Conservation (phyloP, 2,888 invertebrate genomes). For the Sisyra nigra region DNA sequence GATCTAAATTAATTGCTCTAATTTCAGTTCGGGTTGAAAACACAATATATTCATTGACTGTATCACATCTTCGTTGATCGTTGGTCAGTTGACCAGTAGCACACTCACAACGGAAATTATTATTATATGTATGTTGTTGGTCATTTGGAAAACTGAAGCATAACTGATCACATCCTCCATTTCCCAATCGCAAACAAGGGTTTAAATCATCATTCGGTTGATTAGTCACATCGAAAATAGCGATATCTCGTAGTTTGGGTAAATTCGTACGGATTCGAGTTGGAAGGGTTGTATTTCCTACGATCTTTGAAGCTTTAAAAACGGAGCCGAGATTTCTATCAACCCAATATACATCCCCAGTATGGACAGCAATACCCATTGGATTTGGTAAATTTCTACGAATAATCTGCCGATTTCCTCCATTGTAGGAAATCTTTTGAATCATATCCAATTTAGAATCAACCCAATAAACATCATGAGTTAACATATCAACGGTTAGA, state of each 20-base stretch:
- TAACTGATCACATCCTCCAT: slow-evolving; percentile 83
- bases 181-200: slow-evolving; percentile 59
- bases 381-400: slow-evolving; percentile 81
- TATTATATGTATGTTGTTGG: slow-evolving; percentile 24
- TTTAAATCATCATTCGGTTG: slow-evolving; percentile 75
- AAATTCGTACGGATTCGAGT: slow-evolving; percentile 66
- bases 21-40: slow-evolving; percentile 92
- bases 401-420: slow-evolving; percentile 67
- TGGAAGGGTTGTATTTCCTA: slow-evolving; percentile 53
- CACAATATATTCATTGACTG: slow-evolving; percentile 76
- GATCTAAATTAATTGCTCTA: slow-evolving; percentile 76
- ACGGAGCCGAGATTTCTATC: slow-evolving; percentile 79
- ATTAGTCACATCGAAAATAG: slow-evolving; percentile 74
- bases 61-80: slow-evolving; percentile 55
- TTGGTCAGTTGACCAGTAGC: slow-evolving; percentile 64
- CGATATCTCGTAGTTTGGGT: slow-evolving; percentile 75
- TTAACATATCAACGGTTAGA: slow-evolving; percentile 79
- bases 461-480: slow-evolving; percentile 95
- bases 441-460: slow-evolving; percentile 90
- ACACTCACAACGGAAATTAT: slow-evolving; percentile 69
- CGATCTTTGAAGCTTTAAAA: slow-evolving; percentile 62
- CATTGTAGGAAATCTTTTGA: slow-evolving; percentile 75
- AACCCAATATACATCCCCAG: slow-evolving; percentile 82
- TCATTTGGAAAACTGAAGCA: slow-evolving; percentile 77
- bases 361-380: slow-evolving; percentile 80